These are phyloP conservation scores for Proteles cristata DNA, from an alignment of 2,113 vertebrate species.

Conservation along the genomic window DNA sequence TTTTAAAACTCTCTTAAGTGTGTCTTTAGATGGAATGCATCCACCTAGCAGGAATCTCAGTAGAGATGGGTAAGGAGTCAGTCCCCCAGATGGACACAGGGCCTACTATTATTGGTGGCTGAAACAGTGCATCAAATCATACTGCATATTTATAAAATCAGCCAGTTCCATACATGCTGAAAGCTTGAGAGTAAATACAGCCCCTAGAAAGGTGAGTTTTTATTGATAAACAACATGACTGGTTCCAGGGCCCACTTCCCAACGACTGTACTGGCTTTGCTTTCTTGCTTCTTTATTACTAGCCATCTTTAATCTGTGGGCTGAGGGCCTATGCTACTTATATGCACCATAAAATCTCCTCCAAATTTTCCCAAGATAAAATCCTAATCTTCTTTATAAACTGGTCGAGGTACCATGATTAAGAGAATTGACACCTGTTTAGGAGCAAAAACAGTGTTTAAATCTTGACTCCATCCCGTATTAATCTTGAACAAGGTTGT, in stretches of 20 bases:
- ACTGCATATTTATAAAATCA: neutral
- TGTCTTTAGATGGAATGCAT: neutral
- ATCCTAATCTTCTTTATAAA: neutral
- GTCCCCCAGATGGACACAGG: neutral
- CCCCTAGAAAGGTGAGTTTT: neutral
- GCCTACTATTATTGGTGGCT: neutral
- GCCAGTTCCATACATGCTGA: neutral
- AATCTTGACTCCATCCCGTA: neutral
- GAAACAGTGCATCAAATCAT: neutral
- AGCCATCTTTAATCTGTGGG: neutral
- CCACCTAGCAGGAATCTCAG: neutral
- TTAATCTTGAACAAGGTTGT: neutral
- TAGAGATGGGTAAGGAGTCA: neutral
- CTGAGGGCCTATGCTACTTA: neutral
- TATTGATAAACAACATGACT: neutral
- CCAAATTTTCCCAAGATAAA: neutral
- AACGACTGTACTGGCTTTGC: neutral
- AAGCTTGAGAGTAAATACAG: neutral
- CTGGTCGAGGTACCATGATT: neutral
- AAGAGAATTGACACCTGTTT: neutral
- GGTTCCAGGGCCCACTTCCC: neutral
- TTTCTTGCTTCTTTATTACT: neutral
- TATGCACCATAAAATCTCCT: neutral
- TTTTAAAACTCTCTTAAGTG: neutral
- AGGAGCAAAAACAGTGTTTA: neutral